These are phyloP conservation scores for Tineola bisselliella DNA, from an alignment of 2,888 invertebrate species.

Conservation along the genomic window DNA sequence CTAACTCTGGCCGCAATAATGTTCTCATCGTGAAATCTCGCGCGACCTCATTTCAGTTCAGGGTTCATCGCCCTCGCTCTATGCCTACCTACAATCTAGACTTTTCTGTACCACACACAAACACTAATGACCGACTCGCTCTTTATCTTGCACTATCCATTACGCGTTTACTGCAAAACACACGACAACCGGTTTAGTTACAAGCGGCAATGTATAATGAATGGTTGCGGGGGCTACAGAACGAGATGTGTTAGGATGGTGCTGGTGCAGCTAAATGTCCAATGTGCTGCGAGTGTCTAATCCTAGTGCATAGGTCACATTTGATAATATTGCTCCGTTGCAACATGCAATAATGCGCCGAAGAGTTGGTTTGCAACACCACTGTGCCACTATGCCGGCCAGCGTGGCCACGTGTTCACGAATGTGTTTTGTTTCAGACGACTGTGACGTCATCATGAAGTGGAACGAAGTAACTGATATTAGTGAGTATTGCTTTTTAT, in stretches of 20 bases:
- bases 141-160: background rate
- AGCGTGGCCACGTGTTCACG: too few species aligned
- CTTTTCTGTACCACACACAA: background rate
- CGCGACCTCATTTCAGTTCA: constrained; percentile 57
- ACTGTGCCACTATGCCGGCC: too few species aligned
- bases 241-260: background rate
- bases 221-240: background rate
- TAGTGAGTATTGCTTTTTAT: constrained; percentile 36
- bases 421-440: constrained; percentile 40
- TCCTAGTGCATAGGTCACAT: constrained; percentile 1
- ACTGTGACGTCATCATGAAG: constrained; percentile 60
- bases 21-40: constrained; percentile 10
- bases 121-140: background rate
- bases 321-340: background rate
- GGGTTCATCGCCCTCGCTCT: constrained; percentile 50
- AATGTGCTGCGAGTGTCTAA: background rate
- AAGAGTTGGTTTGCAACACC: too few species aligned
- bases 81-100: constrained; percentile 22
- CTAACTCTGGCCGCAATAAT: background rate
- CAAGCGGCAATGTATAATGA: background rate
- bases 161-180: background rate
- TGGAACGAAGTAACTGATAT: constrained; percentile 64
- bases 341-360: background rate
- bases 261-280: background rate
- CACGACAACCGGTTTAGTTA: background rate